Conservation (phyloP, 2,113 vertebrate genomes). For the Paedocypris sp. region DNA sequence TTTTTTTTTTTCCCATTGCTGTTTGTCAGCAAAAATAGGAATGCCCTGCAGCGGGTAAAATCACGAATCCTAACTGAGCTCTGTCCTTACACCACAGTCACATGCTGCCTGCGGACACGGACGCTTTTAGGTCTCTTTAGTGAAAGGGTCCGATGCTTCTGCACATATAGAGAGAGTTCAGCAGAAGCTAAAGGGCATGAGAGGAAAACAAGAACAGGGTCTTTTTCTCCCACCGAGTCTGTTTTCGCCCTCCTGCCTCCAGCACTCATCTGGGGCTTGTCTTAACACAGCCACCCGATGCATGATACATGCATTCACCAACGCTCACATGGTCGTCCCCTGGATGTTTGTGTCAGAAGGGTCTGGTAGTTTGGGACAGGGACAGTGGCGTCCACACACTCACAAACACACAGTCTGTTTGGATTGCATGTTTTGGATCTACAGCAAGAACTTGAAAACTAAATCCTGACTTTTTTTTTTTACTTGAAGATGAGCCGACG, state of each 20-base stretch:
- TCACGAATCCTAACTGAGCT: background rate
- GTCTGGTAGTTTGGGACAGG: too few species aligned
- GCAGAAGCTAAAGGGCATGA: background rate
- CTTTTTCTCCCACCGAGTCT: background rate
- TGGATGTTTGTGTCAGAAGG: background rate
- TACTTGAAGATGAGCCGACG: constrained; percentile 45
- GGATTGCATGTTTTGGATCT: too few species aligned
- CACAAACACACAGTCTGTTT: too few species aligned
- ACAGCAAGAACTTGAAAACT: background rate
- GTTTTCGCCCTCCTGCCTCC: background rate
- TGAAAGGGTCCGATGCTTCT: constrained; percentile 7
- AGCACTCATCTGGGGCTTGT: background rate
- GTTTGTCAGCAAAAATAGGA: too few species aligned
- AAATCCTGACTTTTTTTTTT: background rate
- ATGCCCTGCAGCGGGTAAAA: too few species aligned
- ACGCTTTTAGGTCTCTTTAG: constrained; percentile 18
- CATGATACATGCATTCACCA: background rate
- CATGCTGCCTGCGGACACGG: background rate
- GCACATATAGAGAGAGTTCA: background rate
- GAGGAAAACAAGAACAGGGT: background rate
- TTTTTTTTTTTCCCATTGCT: too few species aligned
- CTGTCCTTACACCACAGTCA: constrained; percentile 2
- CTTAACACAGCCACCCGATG: background rate
- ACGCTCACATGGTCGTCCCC: background rate
- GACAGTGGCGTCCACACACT: too few species aligned